Percentiles rank a stretch among this genome's conserved stretches.
Conservation (phyloP, 2,113 vertebrate species). For the Melanerpes formicivorus region DNA sequence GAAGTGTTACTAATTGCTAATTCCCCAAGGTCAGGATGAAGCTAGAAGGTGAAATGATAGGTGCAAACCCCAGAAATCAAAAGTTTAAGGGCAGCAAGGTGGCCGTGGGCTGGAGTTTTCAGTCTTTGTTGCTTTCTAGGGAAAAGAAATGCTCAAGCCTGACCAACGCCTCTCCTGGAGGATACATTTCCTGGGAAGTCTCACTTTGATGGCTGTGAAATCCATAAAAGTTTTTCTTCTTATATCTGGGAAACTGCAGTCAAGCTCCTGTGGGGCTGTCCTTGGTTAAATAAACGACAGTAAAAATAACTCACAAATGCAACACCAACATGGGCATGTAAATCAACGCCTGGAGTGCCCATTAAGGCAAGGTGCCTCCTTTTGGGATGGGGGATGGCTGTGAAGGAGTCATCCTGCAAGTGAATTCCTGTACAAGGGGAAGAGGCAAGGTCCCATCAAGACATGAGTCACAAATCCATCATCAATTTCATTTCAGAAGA, state of each 20-base stretch:
- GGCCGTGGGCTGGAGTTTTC: background rate
- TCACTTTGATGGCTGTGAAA: constrained; percentile 30
- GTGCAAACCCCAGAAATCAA: background rate
- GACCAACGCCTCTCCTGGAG: background rate
- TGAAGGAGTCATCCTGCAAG: background rate
- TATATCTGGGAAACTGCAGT: background rate
- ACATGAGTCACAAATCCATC: background rate
- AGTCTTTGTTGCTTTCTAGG: background rate
- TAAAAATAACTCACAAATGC: background rate
- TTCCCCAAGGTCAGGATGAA: background rate
- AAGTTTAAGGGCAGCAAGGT: background rate
- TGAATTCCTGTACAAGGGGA: background rate
- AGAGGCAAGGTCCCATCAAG: background rate
- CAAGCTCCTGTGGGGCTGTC: background rate
- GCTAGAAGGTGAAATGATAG: background rate
- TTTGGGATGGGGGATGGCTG: background rate
- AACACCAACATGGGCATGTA: background rate
- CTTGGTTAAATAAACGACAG: background rate
- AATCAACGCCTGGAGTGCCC: background rate
- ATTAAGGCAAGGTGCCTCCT: background rate
- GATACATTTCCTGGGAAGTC: constrained; percentile 35
- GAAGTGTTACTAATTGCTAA: background rate
- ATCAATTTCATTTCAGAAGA: background rate
- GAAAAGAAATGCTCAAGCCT: background rate
- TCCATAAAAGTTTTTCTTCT: background rate